Evolutionary conservation across 2,888 invertebrate species (phyloP).

Genomic region (Caenorhabditis sp.): DNA sequence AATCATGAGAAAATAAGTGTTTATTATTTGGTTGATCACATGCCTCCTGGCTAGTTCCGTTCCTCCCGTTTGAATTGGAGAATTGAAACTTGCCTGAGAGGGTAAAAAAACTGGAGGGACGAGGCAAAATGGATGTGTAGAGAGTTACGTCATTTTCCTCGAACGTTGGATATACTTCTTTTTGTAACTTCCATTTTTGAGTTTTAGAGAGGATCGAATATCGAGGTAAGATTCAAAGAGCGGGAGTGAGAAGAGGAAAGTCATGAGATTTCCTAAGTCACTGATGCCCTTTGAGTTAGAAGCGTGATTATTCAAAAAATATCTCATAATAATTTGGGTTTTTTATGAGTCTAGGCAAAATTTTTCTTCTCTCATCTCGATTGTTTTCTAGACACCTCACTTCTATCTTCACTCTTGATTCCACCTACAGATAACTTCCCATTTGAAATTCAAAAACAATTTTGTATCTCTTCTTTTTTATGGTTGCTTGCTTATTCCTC

Average conservation of each 20-base stretch:
- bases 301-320: not conserved
- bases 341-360: not conserved
- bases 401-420: slow-evolving; percentile 1
- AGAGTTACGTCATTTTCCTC: slow-evolving; percentile 5
- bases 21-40: slow-evolving; percentile 32
- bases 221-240: not conserved
- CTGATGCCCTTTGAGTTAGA: not conserved
- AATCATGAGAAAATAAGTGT: not conserved
- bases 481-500: not conserved
- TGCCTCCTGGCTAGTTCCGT: not conserved
- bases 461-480: not conserved
- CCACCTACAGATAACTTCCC: slow-evolving; percentile 2
- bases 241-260: not conserved
- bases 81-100: slow-evolving; percentile 29
- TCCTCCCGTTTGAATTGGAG: not conserved
- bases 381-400: not conserved
- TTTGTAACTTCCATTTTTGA: slow-evolving; percentile 2
- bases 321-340: not conserved
- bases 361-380: not conserved
- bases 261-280: not conserved
- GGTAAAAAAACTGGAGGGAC: not conserved
- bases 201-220: too few species aligned
- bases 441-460: slow-evolving; percentile 6
- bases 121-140: not conserved
- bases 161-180: not conserved